Evolutionary conservation across 2,113 vertebrate genomes (phyloP).

Genomic region (Oreochromis tanganicae): DNA sequence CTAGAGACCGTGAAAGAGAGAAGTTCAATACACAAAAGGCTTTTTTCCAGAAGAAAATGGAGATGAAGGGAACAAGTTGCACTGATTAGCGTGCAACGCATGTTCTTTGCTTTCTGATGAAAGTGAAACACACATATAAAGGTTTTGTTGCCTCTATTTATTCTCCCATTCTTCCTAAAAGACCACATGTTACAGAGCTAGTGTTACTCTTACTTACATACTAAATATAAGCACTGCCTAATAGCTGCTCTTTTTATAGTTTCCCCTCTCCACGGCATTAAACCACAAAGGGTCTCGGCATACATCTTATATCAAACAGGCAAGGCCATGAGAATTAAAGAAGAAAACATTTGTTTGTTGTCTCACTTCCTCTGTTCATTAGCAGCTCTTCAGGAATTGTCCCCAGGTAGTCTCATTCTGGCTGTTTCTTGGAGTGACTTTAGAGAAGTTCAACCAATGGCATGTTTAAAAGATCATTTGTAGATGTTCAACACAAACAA

Average conservation of each 20-base stretch:
- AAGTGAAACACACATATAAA: neutral
- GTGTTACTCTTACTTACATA: conserved; percentile 6
- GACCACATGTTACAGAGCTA: conserved; percentile 13
- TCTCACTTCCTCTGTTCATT: conserved; percentile 59
- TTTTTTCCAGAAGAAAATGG: neutral
- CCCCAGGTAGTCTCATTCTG: conserved; percentile 49
- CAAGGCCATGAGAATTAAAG: conserved; percentile 56
- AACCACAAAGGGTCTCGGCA: conserved; percentile 38
- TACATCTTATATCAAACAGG: conserved; percentile 61
- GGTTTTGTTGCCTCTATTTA: conserved; percentile 17
- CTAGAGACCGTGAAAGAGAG: neutral
- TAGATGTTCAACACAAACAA: conserved; percentile 66
- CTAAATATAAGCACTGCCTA: conserved; percentile 22
- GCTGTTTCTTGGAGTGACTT: conserved; percentile 64
- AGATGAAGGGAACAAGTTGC: neutral
- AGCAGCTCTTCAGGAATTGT: conserved; percentile 55
- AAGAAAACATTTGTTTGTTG: conserved; percentile 59
- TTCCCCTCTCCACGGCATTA: conserved; percentile 25
- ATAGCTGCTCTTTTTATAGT: conserved; percentile 40
- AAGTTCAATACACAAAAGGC: neutral
- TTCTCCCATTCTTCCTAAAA: conserved; percentile 34
- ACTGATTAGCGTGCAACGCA: neutral
- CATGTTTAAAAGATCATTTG: conserved; percentile 72
- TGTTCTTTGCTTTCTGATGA: neutral
- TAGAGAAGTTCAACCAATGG: conserved; percentile 54